Evolutionary conservation across 2,888 invertebrate species (phyloP), one percentile per base, ranked within the genome.

Genomic region (Acanthoscelides obtectus): DNA sequence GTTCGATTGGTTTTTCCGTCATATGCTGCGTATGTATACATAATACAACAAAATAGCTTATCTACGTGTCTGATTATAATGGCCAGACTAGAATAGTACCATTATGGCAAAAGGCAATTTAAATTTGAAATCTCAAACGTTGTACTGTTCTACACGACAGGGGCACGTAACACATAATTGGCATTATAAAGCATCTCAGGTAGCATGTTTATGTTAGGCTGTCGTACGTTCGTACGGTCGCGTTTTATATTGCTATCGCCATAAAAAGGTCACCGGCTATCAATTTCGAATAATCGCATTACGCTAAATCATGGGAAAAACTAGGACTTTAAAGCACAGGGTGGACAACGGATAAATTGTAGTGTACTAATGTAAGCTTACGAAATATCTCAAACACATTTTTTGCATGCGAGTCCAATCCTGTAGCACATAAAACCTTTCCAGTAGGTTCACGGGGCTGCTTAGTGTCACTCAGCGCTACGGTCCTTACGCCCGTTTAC

Each of bases 141-240:
- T 45, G 45, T 45, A 45, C 45, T 12, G 45, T 12, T 45, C 45
- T 17, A 45, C 45, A 45, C 45, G 45, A 45, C 45, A 45, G 45
- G 12, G 45, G 45, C 3, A 45, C 45, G 45, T 45, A 45, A 12
- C 45, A 45, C 17, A 66, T 76, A 75, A 74, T 74, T 76, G 74
- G 74, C 75, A 75, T 71, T 20, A 75, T 74, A 75, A 75, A 74
- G 72, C 74, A 64, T 68, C 69, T 66, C 64, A 69, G 69, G 69
- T 69, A 75, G 68, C 72, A 75, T 73, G 73, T 74, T 73, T 75
- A 73, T 74, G 72, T 71, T 21, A 66, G 8, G 66, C n/a, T 45
- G 45, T 45, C 45, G 45, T 45, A 12, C 45, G 45, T 45, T 45
- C 45, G 45, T 4, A 12, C 8, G 45, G 45, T 45, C 45, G 45